Percentiles rank a stretch among this genome's conserved stretches.
phyloP scores from a whole-genome alignment of 2,113 vertebrate species.

The Melanocharis versteri region DNA sequence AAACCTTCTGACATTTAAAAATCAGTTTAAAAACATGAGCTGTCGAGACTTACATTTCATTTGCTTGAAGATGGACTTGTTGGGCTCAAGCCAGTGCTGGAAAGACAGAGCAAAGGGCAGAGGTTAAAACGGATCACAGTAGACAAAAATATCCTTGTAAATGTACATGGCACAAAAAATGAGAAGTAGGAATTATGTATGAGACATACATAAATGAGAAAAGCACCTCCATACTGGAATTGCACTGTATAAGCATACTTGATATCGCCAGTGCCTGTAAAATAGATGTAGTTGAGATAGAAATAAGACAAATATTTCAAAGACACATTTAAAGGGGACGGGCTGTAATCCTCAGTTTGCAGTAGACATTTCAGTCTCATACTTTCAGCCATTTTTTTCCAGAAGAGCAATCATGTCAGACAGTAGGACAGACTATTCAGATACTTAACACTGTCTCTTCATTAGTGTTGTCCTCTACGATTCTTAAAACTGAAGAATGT shows the following conservation, averaged over 20 bases:
- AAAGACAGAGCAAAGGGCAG: slow-evolving; percentile 61
- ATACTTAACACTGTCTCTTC: neutral
- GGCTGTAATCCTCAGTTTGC: neutral
- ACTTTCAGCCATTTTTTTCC: neutral
- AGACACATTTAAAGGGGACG: neutral
- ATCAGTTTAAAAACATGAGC: neutral
- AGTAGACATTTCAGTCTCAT: neutral
- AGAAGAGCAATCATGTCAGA: neutral
- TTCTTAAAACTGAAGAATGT: neutral
- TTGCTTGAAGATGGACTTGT: slow-evolving; percentile 91
- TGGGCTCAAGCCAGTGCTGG: slow-evolving; percentile 97
- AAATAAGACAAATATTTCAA: neutral
- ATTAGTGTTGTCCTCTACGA: neutral
- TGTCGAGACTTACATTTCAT: slow-evolving; percentile 94
- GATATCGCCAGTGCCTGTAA: neutral
- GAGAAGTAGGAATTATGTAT: neutral
- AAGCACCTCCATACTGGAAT: neutral
- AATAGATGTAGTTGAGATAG: neutral
- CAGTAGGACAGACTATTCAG: neutral
- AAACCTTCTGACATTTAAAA: neutral
- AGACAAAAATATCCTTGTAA: neutral
- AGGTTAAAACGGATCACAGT: neutral
- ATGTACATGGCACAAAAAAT: neutral
- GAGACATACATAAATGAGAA: neutral
- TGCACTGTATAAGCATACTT: neutral